Evolutionary conservation across 2,113 vertebrate genomes (phyloP).

Genomic region (Ammodramus savannarum): DNA sequence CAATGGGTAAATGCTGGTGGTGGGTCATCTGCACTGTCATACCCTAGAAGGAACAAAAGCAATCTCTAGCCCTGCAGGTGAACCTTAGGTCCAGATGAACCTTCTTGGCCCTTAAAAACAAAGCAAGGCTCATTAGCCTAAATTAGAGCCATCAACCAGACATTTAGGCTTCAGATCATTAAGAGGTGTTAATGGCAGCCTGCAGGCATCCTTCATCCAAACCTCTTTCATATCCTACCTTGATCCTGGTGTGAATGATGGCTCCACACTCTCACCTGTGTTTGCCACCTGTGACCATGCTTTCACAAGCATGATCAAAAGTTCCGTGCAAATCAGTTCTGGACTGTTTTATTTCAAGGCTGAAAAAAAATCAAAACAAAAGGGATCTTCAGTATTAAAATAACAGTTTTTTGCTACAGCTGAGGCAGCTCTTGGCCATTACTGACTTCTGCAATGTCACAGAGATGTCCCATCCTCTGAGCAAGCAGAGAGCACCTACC

Average conservation of each 20-base stretch:
- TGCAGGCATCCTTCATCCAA: neutral
- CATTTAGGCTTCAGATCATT: neutral
- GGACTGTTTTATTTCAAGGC: slow-evolving; percentile 71
- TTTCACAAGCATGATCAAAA: slow-evolving; percentile 72
- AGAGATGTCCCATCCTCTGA: neutral
- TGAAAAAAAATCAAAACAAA: slow-evolving; percentile 15
- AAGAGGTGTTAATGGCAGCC: neutral
- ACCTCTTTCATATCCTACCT: slow-evolving; percentile 31
- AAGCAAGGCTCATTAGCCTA: neutral
- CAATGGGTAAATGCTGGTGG: neutral
- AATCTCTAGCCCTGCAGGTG: slow-evolving; percentile 66
- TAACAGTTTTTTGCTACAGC: neutral
- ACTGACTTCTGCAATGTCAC: neutral
- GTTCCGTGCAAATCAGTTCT: slow-evolving; percentile 66
- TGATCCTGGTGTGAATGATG: slow-evolving; percentile 69
- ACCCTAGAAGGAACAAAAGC: neutral
- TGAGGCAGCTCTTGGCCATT: neutral
- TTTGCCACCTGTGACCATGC: slow-evolving; percentile 62
- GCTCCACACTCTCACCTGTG: slow-evolving; percentile 67
- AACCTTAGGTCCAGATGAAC: slow-evolving; percentile 72
- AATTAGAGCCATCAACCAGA: neutral
- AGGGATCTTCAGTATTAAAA: neutral
- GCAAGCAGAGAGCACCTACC: neutral
- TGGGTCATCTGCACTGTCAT: neutral
- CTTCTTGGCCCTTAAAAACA: slow-evolving; percentile 69